These are phyloP conservation scores for Xanthia togata DNA, from an alignment of 2,888 invertebrate species.

Conservation along the genomic window DNA sequence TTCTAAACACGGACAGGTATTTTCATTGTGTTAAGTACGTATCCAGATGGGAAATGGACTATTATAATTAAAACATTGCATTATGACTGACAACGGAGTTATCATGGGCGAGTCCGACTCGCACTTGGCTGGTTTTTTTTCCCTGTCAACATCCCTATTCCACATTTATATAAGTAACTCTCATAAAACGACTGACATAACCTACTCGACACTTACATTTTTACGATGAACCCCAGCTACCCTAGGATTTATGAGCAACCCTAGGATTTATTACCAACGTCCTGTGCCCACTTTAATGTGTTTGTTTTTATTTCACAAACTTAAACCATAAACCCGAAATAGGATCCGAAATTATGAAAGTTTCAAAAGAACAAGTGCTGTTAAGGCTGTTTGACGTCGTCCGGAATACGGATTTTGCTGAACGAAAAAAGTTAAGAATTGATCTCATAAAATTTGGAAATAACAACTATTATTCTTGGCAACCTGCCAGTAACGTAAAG, in stretches of 20 bases:
- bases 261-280: slow-evolving; percentile 28
- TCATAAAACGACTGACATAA: slow-evolving; percentile 24
- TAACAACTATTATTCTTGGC: not conserved
- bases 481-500: slow-evolving; percentile 3
- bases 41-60: no score
- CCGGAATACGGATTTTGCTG: slow-evolving; percentile 3
- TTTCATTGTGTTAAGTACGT: no score
- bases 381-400: slow-evolving; percentile 28
- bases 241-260: slow-evolving; percentile 32
- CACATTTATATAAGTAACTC: not conserved
- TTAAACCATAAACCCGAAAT: slow-evolving; percentile 47
- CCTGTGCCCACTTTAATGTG: slow-evolving; percentile 29
- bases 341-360: slow-evolving; percentile 41
- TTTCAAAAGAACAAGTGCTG: slow-evolving; percentile 38
- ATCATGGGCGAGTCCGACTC: no score
- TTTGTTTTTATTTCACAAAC: slow-evolving; percentile 50
- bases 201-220: slow-evolving; percentile 13
- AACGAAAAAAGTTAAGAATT: slow-evolving; percentile 23
- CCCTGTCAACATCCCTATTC: no score
- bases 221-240: slow-evolving; percentile 11
- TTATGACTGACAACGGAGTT: no score
- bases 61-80: no score
- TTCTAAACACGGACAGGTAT: no score
- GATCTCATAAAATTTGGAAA: not conserved
- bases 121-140: no score